phyloP scores from a whole-genome alignment of 2,888 invertebrate species.

The Drosophila mimica region DNA sequence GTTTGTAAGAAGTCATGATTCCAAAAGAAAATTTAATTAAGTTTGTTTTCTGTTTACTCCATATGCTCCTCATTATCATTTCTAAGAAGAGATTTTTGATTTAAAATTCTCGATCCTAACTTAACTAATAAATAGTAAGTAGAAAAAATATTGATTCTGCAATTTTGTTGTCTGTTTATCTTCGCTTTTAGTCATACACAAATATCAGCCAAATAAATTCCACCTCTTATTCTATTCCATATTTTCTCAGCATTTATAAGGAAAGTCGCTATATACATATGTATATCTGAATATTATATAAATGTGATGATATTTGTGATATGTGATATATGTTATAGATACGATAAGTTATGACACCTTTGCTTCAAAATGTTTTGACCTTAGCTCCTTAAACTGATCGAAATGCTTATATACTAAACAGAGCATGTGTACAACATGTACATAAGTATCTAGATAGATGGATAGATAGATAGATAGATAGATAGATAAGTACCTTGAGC shows the following conservation, averaged over 20 bases:
- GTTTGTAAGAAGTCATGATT: not conserved
- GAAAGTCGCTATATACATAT: not conserved
- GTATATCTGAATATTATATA: not conserved
- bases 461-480: not conserved
- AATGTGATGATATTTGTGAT: not conserved
- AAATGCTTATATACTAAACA: not conserved
- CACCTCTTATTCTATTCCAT: not conserved
- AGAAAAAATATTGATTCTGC: not conserved
- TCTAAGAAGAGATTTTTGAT: not conserved
- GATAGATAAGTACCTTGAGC: conserved; percentile 48
- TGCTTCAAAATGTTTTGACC: conserved; percentile 48
- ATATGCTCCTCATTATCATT: not conserved
- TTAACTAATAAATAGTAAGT: not conserved
- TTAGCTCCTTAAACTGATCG: conserved; percentile 38
- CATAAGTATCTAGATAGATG: not conserved
- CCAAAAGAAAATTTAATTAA: not conserved
- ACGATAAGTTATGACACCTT: conserved; percentile 51
- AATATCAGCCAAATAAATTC: not conserved
- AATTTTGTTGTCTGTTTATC: not conserved
- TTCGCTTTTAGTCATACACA: not conserved
- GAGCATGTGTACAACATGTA: conserved; percentile 7
- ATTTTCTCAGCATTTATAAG: not conserved
- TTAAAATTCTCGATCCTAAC: not conserved
- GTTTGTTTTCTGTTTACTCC: not conserved
- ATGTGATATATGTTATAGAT: not conserved